phyloP scores from a whole-genome alignment of 2,888 invertebrate species.

The Brachypalpus laphriformis region DNA sequence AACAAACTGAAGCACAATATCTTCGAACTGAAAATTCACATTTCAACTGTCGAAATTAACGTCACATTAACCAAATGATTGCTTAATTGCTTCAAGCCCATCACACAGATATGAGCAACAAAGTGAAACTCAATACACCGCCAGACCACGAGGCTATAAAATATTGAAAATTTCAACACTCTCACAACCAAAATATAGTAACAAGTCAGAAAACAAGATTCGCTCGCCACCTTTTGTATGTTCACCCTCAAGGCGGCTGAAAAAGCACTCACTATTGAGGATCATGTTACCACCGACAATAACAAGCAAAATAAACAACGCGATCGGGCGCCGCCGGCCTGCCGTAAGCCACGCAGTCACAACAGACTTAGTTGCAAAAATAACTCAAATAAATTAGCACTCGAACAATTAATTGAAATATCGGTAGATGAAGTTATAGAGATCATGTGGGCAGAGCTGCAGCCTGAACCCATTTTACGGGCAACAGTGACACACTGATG shows the following conservation, averaged over 20 bases:
- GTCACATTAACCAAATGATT: slow-evolving; percentile 14
- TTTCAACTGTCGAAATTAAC: slow-evolving; percentile 21
- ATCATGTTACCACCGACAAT: slow-evolving; percentile 59
- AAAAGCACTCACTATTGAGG: slow-evolving; percentile 41
- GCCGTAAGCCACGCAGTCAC: slow-evolving; percentile 6
- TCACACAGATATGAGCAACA: slow-evolving; percentile 11
- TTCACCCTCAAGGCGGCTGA: slow-evolving; percentile 42
- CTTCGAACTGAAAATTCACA: neutral
- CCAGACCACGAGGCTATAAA: neutral
- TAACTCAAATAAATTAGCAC: slow-evolving; percentile 42
- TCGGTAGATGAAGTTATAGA: slow-evolving; percentile 10
- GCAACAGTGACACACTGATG: neutral
- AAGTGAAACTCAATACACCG: slow-evolving; percentile 9
- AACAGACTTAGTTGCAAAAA: slow-evolving; percentile 36
- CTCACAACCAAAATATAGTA: slow-evolving; percentile 12
- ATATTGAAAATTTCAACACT: slow-evolving; percentile 8
- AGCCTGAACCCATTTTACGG: too few relatives aligned
- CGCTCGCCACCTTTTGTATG: slow-evolving; percentile 41
- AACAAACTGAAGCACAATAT: too few relatives aligned
- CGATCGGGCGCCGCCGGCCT: neutral
- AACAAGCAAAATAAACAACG: slow-evolving; percentile 24
- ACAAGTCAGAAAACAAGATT: slow-evolving; percentile 34
- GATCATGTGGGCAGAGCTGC: neutral
- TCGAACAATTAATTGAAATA: slow-evolving; percentile 63
- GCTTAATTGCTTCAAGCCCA: slow-evolving; percentile 41